Percentiles rank a stretch among this genome's conserved stretches.
Conservation (phyloP, 2,888 invertebrate genomes). For the Rhagophthalmus giganteus region DNA sequence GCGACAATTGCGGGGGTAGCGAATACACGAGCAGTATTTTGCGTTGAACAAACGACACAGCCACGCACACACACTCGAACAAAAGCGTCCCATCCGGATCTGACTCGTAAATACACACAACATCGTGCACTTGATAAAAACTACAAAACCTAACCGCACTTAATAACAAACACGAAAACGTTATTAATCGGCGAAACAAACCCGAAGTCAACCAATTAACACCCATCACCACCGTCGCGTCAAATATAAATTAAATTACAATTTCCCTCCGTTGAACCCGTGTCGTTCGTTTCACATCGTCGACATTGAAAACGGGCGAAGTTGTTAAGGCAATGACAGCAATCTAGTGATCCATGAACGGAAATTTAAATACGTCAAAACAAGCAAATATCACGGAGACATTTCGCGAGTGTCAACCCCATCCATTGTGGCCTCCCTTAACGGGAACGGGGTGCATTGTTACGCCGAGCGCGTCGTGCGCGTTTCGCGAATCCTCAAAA, state of each 20-base stretch:
- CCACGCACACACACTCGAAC: constrained; percentile 5
- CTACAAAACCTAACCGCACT: too few relatives aligned
- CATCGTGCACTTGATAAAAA: too few relatives aligned
- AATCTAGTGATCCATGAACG: constrained; percentile 38
- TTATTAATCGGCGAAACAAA: constrained; percentile 16
- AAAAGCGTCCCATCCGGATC: too few relatives aligned
- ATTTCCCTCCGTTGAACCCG: constrained; percentile 32
- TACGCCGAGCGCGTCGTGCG: too few relatives aligned
- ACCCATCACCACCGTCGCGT: constrained; percentile 26
- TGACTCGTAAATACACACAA: too few relatives aligned
- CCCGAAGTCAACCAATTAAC: constrained; percentile 20
- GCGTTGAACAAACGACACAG: constrained; percentile 18
- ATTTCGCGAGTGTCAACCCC: constrained; percentile 32
- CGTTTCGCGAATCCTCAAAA: too few relatives aligned
- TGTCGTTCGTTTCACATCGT: constrained; percentile 30
- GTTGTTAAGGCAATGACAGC: constrained; percentile 37
- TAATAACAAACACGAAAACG: constrained; percentile 10
- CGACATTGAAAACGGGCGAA: constrained; percentile 25
- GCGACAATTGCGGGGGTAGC: constrained; percentile 19
- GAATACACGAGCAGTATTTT: constrained; percentile 18
- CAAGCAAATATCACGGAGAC: constrained; percentile 41
- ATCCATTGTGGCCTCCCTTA: constrained; percentile 15
- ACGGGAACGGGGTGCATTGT: background rate
- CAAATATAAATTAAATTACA: constrained; percentile 35
- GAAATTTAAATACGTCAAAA: constrained; percentile 42